Evolutionary conservation across 1,140 invertebrate species (phyloP), one percentile per base, ranked within the genome.

Genomic region (Belonocnema kinseyi): DNA sequence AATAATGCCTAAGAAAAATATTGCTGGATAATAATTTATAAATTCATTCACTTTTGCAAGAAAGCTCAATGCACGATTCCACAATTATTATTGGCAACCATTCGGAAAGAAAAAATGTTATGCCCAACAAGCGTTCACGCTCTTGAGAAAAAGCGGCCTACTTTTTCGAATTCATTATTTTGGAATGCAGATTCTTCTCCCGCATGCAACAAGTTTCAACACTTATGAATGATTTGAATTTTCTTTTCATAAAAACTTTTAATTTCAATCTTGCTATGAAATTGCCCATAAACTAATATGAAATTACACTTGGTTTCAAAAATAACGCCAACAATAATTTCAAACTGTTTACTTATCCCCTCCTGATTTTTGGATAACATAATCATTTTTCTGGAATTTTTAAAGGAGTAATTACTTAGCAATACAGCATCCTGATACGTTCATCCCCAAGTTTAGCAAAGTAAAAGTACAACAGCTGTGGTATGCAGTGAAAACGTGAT

Each of bases 401-500:
- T 6, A n/a, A 11, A 19, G 16, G 53, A 19, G 17, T 54, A 54
- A 54, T 54, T 54, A 19, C n/a, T 16, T 16, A 54, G 53, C 53
- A 19, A 58, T 52, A 7, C 17, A 10, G 19, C 73, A n/a, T 52
- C 33, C 53, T 19, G 72, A 73, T 51, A 74, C 73, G 14, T 51
- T 51, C 50, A 75, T 50, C 56, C 56, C 56, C 50, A 66, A 21
- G 16, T 26, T 21, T 54, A 33, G 10, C 40, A 21, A 53, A 16
- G 70, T 72, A 46, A 53, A 82, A 82, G 74, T 76, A 73, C 76
- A 76, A 74, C 84, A 83, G 78, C 82, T 82, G 84, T 77, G 80
- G 80, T 54, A 66, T 75, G 58, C 77, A 73, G 19, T 6, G 75
- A 53, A 54, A 53, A 78, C 52, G 58, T 26, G 78, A 81, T 84